Base-by-base conservation (phyloP, 92 coral and sea anemone species). In the Porites cylindrica region DNA sequence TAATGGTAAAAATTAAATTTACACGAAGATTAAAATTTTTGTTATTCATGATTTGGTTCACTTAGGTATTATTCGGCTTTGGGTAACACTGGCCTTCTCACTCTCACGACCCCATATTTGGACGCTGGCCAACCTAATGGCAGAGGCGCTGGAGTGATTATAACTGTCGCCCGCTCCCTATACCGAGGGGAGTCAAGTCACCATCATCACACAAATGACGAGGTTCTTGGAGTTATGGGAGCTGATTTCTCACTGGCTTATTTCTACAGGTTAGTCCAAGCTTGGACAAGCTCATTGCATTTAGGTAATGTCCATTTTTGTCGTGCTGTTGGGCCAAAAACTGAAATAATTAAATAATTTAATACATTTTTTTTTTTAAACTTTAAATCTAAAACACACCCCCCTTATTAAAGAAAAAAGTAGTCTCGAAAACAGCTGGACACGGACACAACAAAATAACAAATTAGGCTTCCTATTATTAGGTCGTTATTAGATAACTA, bases 81-180 rank as follows among this genome's bases (percentile, higher is more conserved):
- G 21, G 85, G 79, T 2, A 68, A 89, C 70, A 71, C 79, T 5
- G 95, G 95, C 17, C 52, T 72, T 18, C 24, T 84, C 20, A 75
- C 95, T 18, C 78, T 92, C 12, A 84, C 93, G 10, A 85, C 95
- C 12, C 95, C 95, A 11, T 92, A 92, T 61, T 38, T 92, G 59
- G 95, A 92, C 54, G 69, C 74, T 19, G 83, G 79, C 18, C 87
- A 83, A 9, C 80, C 93, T 24, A 86, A 51, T 8, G 86, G 53
- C n/a, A 53, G 51, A 53, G 95, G 95, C 13, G 89, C 93, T 9
- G 95, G 95, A 0, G 88, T 90, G 13, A 87, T 92, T 2, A 92
- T 92, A 52, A 85, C 92, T 62, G 84, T 84, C 43, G 88, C 88
- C 24, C 84, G 80, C 16, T 20, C 93, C 4, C 14, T 92, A 51